Evolutionary conservation across 2,797 vertebrate species (phyloP), one percentile per base, ranked within the genome.

Genomic region (Phataginus tetradactyla): DNA sequence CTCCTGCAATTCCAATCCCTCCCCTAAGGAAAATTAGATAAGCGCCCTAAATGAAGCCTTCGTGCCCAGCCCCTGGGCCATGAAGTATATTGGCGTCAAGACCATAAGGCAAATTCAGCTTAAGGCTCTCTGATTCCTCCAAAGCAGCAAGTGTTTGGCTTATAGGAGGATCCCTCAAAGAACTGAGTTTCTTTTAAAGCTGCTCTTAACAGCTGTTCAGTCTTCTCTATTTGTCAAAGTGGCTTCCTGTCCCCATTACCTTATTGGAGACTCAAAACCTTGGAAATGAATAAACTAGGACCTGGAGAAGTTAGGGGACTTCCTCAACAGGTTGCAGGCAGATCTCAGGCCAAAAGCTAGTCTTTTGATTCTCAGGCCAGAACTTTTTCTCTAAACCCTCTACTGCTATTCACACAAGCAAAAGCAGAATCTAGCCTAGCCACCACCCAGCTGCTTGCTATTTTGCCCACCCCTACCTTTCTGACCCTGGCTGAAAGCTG

Each of bases 11-110:
- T 97, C 71, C 69, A 96, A 42, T 81, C 92, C 66, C 78, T 95
- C 88, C 86, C 68, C 39, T 95, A 95, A 96, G 57, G 66, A 96
- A 97, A 86, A 97, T 96, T 97, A 97, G 74, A 89, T 81, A 96
- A 92, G 51, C 87, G 90, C 94, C 90, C 87, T 86, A 94, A 96
- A 89, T 86, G 80, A 78, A 97, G 86, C 57, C 63, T 90, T 94
- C 84, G 94, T 63, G 42, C 21, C 66, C 69, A 55, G 61, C 51
- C 84, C 45, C 81, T 93, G 89, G 90, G 39, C 95, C 63, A 72
- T 85, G 86, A 89, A 88, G 34, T 88, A 42, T 84, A 68, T 88
- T 97, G 95, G 96, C 71, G 32, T 55, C 11, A 64, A 39, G 91
- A 88, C 96, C 90, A 92, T 78, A 68, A 80, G 78, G 90, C 85